Percentiles rank a stretch among this genome's conserved stretches.
Evolutionary conservation across 2,888 invertebrate genomes (phyloP).

Genomic region (Merodon equestris): DNA sequence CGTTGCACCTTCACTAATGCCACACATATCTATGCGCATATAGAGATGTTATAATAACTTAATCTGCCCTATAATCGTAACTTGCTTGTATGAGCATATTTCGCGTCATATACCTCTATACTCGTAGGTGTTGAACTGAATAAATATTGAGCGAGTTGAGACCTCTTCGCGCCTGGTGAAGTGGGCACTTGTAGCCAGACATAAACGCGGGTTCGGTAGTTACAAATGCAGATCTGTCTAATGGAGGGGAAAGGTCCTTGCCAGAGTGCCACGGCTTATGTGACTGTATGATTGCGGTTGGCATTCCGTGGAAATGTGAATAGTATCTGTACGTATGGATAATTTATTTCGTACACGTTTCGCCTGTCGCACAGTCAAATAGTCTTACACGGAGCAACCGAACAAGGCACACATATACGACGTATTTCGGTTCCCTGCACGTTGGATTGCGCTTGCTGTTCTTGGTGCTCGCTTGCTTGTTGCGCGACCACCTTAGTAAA

Average conservation of each 20-base stretch:
- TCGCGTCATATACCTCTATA: constrained; percentile 54
- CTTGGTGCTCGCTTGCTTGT: too few relatives aligned
- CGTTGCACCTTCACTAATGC: background rate
- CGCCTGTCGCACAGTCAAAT: constrained; percentile 60
- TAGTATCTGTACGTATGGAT: constrained; percentile 28
- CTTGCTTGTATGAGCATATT: constrained; percentile 57
- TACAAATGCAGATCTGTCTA: constrained; percentile 21
- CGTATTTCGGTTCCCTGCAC: too few relatives aligned
- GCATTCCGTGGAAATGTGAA: constrained; percentile 65
- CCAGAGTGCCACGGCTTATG: constrained; percentile 9
- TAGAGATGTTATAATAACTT: constrained; percentile 62
- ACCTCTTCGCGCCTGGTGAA: constrained; percentile 41
- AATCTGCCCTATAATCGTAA: constrained; percentile 69
- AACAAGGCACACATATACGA: too few relatives aligned
- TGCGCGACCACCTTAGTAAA: constrained; percentile 44
- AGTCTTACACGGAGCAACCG: too few relatives aligned
- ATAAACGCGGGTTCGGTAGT: constrained; percentile 36
- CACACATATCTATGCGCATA: constrained; percentile 15
- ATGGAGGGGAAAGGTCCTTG: constrained; percentile 48
- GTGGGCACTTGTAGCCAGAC: background rate
- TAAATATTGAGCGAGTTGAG: constrained; percentile 49
- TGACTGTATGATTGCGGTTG: constrained; percentile 40
- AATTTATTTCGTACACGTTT: constrained; percentile 68
- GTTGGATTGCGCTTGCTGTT: too few relatives aligned
- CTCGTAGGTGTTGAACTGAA: constrained; percentile 47